Base-by-base conservation (phyloP, 2,888 invertebrate genomes). In the Scaeva pyrastri region DNA sequence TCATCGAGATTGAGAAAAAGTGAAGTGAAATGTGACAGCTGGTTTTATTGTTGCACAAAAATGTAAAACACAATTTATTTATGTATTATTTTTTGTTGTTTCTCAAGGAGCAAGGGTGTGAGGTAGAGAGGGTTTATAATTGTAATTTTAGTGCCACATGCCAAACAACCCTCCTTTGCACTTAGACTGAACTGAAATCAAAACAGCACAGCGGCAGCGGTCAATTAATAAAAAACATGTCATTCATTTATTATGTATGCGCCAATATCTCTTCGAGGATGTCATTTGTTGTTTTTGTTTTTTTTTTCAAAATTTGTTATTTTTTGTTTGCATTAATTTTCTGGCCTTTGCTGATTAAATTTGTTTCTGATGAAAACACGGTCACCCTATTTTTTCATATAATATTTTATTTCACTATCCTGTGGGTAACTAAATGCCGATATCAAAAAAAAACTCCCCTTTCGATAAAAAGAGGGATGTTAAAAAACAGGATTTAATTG, bases 11-110 rank as follows among this genome's bases (percentile, higher is more conserved):
- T 70, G 70, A 41, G 8, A n/a, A 62, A 60, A 56, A 55, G 26
- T 58, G 62, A 79, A 79, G 16, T 58, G 66, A 71, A 75, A 66
- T 58, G 55, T 26, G 80, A 80, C 84, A 85, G 84, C 75, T 79
- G 82, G 82, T 73, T 77, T 83, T 77, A 83, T 83, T 72, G 55
- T 48, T 56, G 12, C 21, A 11, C 23, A 41, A 21, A 56, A 21
- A 66, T 36, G 31, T 41, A 31, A 66, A 48, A 48, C 12, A 45
- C 48, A 48, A 19, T 48, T 41, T 36, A 36, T 39, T 48, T 52
- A 21, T 52, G 45, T 64, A 12, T 48, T 62, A 0, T 7, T 23
- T n/a, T 2, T n/a, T 43, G 0, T n/a, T 5, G n/a, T 43, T 5
- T 16, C 7, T 6, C 43, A 4, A 48, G 10, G 8, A 26, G n/a